Evolutionary conservation across 2,797 vertebrate species (phyloP).

Genomic region (Neomorphus geoffroyi): DNA sequence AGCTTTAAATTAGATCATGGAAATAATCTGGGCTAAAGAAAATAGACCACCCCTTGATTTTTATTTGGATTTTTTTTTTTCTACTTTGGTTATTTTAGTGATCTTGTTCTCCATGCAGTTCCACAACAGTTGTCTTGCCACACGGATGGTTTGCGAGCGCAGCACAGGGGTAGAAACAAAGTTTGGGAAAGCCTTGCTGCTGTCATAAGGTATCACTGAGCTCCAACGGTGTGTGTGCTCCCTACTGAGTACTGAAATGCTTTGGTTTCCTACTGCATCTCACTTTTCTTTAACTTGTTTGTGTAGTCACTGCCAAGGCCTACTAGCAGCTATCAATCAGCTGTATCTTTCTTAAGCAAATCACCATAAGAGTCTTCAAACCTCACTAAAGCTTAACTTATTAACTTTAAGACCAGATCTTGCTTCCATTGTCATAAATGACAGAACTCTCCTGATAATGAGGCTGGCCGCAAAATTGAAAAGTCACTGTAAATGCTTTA

Average conservation of each 20-base stretch:
- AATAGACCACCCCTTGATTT: neutral
- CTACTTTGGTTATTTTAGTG: neutral
- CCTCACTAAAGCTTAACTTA: neutral
- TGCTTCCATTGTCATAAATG: neutral
- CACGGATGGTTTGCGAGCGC: neutral
- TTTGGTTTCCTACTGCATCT: neutral
- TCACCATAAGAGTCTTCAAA: neutral
- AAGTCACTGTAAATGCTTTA: slow-evolving; percentile 49
- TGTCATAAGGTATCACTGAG: neutral
- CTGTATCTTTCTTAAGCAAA: too few species aligned
- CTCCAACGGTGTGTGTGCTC: neutral
- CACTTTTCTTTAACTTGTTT: neutral
- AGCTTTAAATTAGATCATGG: neutral
- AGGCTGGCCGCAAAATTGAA: slow-evolving; percentile 9
- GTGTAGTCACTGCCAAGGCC: neutral
- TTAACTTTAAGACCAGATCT: too few species aligned
- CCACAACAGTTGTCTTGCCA: neutral
- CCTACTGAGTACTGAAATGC: neutral
- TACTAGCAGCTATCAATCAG: neutral
- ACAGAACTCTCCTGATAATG: neutral
- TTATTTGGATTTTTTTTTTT: neutral
- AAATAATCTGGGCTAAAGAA: neutral
- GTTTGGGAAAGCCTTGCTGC: neutral
- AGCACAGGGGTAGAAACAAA: neutral
- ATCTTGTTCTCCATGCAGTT: neutral